phyloP scores from a whole-genome alignment of 2,888 invertebrate species.

The Drosophila limbata region DNA sequence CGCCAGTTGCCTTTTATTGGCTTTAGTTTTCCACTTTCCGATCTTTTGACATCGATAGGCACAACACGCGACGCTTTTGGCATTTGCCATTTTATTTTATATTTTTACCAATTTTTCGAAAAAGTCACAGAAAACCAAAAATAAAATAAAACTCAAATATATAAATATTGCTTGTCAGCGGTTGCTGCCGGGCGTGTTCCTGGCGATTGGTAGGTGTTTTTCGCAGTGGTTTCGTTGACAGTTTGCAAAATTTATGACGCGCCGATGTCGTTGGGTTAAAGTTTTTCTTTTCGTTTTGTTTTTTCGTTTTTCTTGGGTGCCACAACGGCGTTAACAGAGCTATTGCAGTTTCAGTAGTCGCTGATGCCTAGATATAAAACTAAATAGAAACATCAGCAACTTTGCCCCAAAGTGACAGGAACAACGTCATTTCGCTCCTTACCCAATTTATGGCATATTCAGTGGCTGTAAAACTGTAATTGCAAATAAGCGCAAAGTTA shows the following conservation, averaged over 20 bases:
- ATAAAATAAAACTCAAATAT: slow-evolving; percentile 31
- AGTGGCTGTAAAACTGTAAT: slow-evolving; percentile 47
- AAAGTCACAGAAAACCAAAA: slow-evolving; percentile 12
- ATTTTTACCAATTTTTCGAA: slow-evolving; percentile 49
- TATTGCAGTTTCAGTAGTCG: slow-evolving; percentile 29
- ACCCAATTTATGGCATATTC: slow-evolving; percentile 58
- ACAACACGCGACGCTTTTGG: slow-evolving; percentile 74
- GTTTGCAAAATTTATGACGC: slow-evolving; percentile 74
- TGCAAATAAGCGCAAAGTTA: neutral
- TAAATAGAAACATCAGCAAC: slow-evolving; percentile 70
- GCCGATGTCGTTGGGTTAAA: slow-evolving; percentile 59
- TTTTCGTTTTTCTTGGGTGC: slow-evolving; percentile 8
- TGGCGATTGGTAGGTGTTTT: slow-evolving; percentile 34
- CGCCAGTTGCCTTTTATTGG: slow-evolving; percentile 63
- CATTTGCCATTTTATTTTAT: slow-evolving; percentile 53
- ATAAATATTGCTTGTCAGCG: slow-evolving; percentile 71
- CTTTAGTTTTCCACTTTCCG: slow-evolving; percentile 47
- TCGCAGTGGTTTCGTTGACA: slow-evolving; percentile 65
- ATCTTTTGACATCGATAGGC: slow-evolving; percentile 68
- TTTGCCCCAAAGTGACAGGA: slow-evolving; percentile 59
- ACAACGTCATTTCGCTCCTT: slow-evolving; percentile 44
- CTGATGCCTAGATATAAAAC: slow-evolving; percentile 55
- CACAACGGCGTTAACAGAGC: slow-evolving; percentile 15
- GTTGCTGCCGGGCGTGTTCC: slow-evolving; percentile 68
- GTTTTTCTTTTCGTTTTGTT: slow-evolving; percentile 37